Percentiles rank a stretch among this genome's conserved stretches.
phyloP scores from a whole-genome alignment of 2,113 vertebrate species.

The Corynorhinus townsendii region DNA sequence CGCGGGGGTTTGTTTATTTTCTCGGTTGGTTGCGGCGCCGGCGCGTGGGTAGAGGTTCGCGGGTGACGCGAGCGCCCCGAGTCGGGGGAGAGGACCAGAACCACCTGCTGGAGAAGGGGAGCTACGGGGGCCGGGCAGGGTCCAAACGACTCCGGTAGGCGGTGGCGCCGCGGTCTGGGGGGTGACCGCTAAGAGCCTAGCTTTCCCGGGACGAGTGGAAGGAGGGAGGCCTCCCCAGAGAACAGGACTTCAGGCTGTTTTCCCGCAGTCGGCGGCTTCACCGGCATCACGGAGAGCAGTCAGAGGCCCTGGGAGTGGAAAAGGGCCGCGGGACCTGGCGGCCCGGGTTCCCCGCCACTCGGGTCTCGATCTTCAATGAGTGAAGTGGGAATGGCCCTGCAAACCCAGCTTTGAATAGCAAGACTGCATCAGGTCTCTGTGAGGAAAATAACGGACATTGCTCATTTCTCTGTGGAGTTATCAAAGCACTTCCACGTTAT shows the following conservation, averaged over 20 bases:
- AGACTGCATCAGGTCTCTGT: background rate
- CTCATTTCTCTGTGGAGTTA: background rate
- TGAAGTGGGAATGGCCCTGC: background rate
- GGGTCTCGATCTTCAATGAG: background rate
- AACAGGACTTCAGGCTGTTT: background rate
- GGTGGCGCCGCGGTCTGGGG: background rate
- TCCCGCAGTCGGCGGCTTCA: background rate
- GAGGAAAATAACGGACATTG: background rate
- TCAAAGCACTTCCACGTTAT: background rate
- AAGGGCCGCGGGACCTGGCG: background rate
- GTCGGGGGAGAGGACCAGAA: constrained; percentile 54
- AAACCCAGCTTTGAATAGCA: background rate
- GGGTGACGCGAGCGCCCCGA: constrained; percentile 31
- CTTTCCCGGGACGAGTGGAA: background rate
- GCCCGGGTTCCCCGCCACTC: background rate
- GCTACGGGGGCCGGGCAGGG: constrained; percentile 71
- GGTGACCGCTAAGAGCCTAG: background rate
- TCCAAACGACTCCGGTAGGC: constrained; percentile 62
- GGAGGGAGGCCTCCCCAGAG: background rate
- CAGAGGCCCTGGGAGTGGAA: background rate
- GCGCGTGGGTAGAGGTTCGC: constrained; percentile 44
- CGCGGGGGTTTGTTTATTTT: constrained; percentile 68
- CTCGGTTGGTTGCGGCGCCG: constrained; percentile 40
- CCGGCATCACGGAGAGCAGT: background rate
- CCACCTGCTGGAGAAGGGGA: constrained; percentile 69